Conservation (phyloP, 2,113 vertebrate species). For the Psephotus haematonotus region DNA sequence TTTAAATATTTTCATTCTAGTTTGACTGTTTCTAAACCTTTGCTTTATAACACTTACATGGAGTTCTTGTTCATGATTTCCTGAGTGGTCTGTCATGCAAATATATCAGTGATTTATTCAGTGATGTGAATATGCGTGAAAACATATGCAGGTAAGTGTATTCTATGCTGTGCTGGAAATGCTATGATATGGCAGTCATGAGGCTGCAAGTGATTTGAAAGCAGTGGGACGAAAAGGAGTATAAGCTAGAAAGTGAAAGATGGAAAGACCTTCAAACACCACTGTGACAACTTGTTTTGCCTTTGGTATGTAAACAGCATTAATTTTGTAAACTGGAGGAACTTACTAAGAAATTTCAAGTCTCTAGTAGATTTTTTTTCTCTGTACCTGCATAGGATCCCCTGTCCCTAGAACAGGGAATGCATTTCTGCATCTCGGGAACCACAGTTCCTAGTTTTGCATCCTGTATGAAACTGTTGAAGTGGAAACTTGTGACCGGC, state of each 20-base stretch:
- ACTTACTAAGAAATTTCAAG: background rate
- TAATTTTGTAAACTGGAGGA: background rate
- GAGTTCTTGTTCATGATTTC: background rate
- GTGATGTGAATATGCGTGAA: background rate
- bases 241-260: background rate
- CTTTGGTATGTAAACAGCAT: background rate
- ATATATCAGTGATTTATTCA: background rate
- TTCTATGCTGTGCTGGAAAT: background rate
- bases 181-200: background rate
- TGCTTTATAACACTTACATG: background rate
- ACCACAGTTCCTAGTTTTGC: background rate
- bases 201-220: background rate
- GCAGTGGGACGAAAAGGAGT: background rate
- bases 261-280: background rate
- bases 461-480: background rate
- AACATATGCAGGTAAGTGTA: background rate
- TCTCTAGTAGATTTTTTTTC: background rate
- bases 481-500: background rate
- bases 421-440: background rate
- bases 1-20: background rate
- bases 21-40: background rate
- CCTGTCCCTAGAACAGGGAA: background rate
- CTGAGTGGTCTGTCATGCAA: background rate
- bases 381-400: background rate
- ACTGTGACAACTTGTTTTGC: background rate